Percentiles rank a stretch among this genome's conserved stretches.
Evolutionary conservation across 2,797 vertebrate species (phyloP).

Genomic region (Hylomyscus alleni): DNA sequence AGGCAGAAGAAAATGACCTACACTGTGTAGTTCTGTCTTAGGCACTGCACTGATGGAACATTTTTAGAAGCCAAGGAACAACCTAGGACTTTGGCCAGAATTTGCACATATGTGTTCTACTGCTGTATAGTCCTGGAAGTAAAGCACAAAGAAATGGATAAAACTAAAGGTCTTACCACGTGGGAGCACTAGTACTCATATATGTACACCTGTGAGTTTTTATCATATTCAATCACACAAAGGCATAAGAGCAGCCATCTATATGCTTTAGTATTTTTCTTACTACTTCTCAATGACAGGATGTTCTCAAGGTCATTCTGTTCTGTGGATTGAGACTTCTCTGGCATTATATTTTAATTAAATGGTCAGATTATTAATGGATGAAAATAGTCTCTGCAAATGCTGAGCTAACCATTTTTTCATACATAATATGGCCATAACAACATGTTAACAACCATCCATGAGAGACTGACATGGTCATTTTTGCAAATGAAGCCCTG

Average conservation of each 20-base stretch:
- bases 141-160: neutral
- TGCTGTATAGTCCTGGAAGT: neutral
- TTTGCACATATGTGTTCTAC: neutral
- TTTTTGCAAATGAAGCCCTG: conserved; percentile 72
- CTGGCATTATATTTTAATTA: conserved; percentile 83
- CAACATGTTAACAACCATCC: conserved; percentile 82
- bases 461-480: conserved; percentile 81
- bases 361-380: conserved; percentile 83
- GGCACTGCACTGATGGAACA: neutral
- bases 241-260: neutral
- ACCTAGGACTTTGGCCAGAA: neutral
- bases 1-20: neutral
- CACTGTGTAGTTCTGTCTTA: neutral
- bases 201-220: neutral
- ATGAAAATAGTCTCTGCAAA: conserved; percentile 79
- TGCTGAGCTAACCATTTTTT: conserved; percentile 83
- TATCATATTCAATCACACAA: neutral
- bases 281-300: conserved; percentile 80
- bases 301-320: conserved; percentile 82
- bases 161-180: neutral
- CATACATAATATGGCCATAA: conserved; percentile 84
- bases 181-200: neutral
- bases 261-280: conserved; percentile 22
- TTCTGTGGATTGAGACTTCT: conserved; percentile 78
- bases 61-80: conserved; percentile 3